Conservation (phyloP, 2,797 vertebrate species). For the Parotocinclus haroldoi region DNA sequence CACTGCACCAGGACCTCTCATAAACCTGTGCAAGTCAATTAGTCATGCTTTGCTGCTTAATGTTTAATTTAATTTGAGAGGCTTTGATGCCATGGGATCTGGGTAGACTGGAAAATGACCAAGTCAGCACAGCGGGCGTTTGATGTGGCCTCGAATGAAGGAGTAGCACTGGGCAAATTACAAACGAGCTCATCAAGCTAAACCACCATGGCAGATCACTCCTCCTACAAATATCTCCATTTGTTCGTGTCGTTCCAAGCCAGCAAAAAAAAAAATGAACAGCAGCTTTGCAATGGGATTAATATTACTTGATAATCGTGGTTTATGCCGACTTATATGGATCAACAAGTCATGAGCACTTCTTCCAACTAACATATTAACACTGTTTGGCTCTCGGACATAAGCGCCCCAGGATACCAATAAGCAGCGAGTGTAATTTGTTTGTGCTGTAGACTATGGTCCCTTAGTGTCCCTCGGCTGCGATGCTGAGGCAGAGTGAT, state of each 20-base stretch:
- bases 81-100: conserved; percentile 26
- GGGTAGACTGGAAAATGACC: conserved; percentile 21
- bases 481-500: conserved; percentile 34
- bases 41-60: conserved; percentile 38
- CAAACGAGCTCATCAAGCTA: conserved; percentile 35
- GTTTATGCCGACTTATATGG: conserved; percentile 3
- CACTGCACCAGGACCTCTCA: no score
- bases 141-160: conserved; percentile 41
- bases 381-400: conserved; percentile 1
- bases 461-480: conserved; percentile 22
- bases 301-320: conserved; percentile 23
- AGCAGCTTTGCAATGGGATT: conserved; percentile 9
- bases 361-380: conserved; percentile 12
- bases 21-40: conserved; percentile 12
- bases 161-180: conserved; percentile 20
- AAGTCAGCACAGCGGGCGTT: conserved; percentile 22
- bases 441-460: conserved; percentile 46
- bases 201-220: conserved; percentile 21
- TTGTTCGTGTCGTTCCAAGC: conserved; percentile 5
- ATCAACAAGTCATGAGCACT: conserved; percentile 29
- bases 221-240: conserved; percentile 24
- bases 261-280: conserved; percentile 4
- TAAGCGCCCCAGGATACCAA: conserved; percentile 34
- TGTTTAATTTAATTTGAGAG: conserved; percentile 44
- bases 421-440: conserved; percentile 46